phyloP scores from a whole-genome alignment of 1,140 invertebrate species.

The Atta texana region DNA sequence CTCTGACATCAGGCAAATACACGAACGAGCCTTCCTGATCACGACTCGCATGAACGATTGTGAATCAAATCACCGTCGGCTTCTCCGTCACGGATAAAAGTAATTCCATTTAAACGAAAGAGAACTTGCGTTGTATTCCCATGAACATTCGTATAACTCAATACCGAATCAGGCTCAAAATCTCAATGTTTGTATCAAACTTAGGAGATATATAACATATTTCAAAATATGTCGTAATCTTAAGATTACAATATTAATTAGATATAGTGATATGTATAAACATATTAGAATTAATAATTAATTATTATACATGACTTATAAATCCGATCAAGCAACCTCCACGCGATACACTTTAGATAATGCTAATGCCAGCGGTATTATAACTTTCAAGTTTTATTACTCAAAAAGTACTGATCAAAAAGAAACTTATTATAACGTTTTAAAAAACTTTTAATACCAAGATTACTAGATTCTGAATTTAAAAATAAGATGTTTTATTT shows the following conservation, averaged over 20 bases:
- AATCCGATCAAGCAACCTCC: too few relatives aligned
- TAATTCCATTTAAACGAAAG: conserved; percentile 68
- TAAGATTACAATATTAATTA: neutral
- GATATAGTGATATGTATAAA: neutral
- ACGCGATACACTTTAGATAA: too few relatives aligned
- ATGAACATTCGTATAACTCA: conserved; percentile 29
- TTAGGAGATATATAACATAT: neutral
- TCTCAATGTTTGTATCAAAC: neutral
- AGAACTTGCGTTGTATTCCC: conserved; percentile 55
- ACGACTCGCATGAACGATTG: conserved; percentile 77
- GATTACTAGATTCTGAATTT: too few relatives aligned
- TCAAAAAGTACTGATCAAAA: too few relatives aligned
- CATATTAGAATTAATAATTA: neutral
- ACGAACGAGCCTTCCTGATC: conserved; percentile 61
- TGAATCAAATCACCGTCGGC: conserved; percentile 77
- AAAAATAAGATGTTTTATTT: too few relatives aligned
- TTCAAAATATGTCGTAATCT: neutral
- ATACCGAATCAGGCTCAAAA: conserved; percentile 3
- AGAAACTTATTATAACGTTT: too few relatives aligned
- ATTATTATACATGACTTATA: too few relatives aligned
- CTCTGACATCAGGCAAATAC: conserved; percentile 70
- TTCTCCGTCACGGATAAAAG: conserved; percentile 71
- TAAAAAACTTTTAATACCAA: too few relatives aligned
- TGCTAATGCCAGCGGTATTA: too few relatives aligned
- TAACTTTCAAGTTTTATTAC: too few relatives aligned